These are phyloP conservation scores for Glyphotaelius pellucidus DNA, from an alignment of 2,888 invertebrate species.

Conservation along the genomic window DNA sequence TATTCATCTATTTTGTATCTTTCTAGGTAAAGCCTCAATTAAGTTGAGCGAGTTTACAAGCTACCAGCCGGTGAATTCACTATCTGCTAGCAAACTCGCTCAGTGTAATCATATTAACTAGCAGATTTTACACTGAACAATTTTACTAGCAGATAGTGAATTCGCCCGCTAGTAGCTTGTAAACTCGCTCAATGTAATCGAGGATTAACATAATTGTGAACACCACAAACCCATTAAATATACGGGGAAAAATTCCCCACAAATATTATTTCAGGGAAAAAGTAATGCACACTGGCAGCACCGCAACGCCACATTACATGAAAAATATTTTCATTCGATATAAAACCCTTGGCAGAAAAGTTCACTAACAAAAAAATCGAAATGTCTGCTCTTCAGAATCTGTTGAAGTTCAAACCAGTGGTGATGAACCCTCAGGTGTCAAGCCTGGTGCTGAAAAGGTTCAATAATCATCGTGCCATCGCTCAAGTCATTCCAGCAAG, in stretches of 20 bases:
- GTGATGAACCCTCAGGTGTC: background rate
- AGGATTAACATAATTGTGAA: no score
- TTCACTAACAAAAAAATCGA: background rate
- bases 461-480: constrained; percentile 10
- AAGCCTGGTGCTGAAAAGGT: background rate
- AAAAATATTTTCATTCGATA: background rate
- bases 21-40: no score
- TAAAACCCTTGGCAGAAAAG: background rate
- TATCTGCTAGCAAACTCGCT: no score
- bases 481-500: constrained; percentile 5
- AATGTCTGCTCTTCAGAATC: constrained; percentile 2
- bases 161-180: no score
- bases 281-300: background rate
- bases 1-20: no score
- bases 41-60: no score
- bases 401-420: constrained; percentile 4
- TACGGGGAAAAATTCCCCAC: background rate
- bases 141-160: no score
- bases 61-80: no score
- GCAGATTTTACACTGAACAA: no score
- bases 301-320: background rate
- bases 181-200: no score
- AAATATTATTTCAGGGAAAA: background rate
- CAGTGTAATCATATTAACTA: no score
- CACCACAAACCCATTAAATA: background rate